phyloP scores from a whole-genome alignment of 2,113 vertebrate species.

The Dicerorhinus sumatrensis region DNA sequence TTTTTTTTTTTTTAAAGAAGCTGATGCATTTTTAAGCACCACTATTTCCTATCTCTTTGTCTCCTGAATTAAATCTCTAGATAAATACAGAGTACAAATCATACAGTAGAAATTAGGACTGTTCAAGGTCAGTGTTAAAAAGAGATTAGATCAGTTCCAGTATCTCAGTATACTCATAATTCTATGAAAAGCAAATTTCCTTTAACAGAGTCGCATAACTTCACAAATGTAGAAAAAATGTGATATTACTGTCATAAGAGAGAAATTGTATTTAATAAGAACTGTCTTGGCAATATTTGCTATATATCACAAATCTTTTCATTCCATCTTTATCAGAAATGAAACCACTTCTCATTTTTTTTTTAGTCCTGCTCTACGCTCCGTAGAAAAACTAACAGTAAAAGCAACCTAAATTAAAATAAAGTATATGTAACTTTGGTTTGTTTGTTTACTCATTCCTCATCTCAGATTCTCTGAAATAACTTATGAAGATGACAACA shows the following conservation, averaged over 20 bases:
- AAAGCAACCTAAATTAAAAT: constrained; percentile 22
- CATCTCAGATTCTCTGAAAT: not conserved
- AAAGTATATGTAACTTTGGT: not conserved
- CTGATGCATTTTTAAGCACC: constrained; percentile 18
- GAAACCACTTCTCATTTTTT: constrained; percentile 15
- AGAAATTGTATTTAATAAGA: constrained; percentile 44
- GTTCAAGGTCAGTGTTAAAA: constrained; percentile 53
- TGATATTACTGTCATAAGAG: constrained; percentile 15
- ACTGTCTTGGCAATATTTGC: constrained; percentile 21
- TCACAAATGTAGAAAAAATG: not conserved
- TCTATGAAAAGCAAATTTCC: constrained; percentile 63
- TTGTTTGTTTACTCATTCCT: not conserved
- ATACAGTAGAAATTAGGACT: not conserved
- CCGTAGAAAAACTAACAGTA: constrained; percentile 1
- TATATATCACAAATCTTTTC: constrained; percentile 52
- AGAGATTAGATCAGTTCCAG: constrained; percentile 51
- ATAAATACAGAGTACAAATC: constrained; percentile 48
- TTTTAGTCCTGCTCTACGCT: not conserved
- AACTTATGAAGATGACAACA: not conserved
- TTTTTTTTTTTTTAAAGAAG: not conserved
- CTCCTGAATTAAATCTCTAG: constrained; percentile 31
- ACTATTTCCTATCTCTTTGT: constrained; percentile 25
- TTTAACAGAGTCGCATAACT: constrained; percentile 53
- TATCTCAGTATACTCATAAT: constrained; percentile 24
- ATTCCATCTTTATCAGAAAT: constrained; percentile 31